Conservation (phyloP, 2,113 vertebrate species). For the Sapajus apella region DNA sequence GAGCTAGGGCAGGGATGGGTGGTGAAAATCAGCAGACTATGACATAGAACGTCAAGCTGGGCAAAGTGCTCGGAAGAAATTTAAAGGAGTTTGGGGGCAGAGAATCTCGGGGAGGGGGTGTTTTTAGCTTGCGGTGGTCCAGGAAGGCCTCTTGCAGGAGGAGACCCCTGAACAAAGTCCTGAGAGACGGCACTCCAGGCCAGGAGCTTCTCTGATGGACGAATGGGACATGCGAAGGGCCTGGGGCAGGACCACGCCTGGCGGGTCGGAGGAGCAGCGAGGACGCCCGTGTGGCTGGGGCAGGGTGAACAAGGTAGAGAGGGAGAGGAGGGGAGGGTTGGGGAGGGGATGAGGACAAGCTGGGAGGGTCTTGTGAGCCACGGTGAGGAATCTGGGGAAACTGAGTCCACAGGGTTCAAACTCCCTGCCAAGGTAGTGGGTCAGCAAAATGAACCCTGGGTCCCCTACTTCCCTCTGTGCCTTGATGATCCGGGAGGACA, state of each 20-base stretch:
- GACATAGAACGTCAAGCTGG: background rate
- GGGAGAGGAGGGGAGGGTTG: background rate
- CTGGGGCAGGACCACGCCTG: rapidly evolving
- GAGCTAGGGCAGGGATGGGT: no score
- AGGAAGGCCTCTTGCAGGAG: background rate
- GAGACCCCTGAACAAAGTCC: background rate
- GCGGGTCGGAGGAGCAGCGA: rapidly evolving
- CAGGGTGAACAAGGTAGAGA: background rate
- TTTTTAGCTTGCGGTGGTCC: background rate
- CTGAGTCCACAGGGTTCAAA: background rate
- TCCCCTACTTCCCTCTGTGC: background rate
- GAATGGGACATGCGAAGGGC: background rate
- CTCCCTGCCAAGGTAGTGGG: no score
- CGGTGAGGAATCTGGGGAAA: background rate
- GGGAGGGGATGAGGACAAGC: background rate
- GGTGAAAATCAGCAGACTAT: no score
- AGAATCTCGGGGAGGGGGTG: background rate
- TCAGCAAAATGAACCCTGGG: background rate
- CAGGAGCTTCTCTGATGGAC: background rate
- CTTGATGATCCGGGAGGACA: background rate
- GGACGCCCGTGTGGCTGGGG: background rate
- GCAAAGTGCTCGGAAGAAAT: background rate
- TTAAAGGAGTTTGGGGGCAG: background rate
- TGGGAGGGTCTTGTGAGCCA: background rate
- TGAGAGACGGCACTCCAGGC: background rate